Evolutionary conservation across 2,888 invertebrate species (phyloP).

Genomic region (Protophormia terraenovae): DNA sequence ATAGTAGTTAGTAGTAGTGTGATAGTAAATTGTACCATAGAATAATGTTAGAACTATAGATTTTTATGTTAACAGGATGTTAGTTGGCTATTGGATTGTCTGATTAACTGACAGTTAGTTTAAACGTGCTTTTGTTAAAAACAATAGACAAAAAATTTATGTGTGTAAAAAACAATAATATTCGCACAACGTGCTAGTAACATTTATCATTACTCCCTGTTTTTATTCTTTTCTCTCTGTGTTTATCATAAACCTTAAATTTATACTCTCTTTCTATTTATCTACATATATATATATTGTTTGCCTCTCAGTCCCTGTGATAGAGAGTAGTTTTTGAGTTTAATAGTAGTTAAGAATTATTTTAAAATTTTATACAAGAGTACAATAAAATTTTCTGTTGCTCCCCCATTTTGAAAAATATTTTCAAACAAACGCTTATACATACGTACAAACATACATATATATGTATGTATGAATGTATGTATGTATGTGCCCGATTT

Average conservation of each 20-base stretch:
- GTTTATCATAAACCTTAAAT: not conserved
- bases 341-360: slow-evolving; percentile 4
- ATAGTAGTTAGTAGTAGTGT: not conserved
- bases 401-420: slow-evolving; percentile 51
- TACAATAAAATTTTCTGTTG: slow-evolving; percentile 26
- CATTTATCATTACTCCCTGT: not conserved
- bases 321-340: not conserved
- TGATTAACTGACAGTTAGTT: not conserved
- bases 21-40: not conserved
- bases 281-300: not conserved
- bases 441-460: no score
- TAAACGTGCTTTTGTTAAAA: not conserved
- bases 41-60: not conserved
- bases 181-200: slow-evolving; percentile 52
- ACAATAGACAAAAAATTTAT: slow-evolving; percentile 7
- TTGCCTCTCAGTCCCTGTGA: not conserved
- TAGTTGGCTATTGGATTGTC: not conserved
- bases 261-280: not conserved
- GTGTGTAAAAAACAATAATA: not conserved
- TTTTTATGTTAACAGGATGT: not conserved
- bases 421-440: not conserved
- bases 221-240: not conserved
- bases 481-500: slow-evolving; percentile 6
- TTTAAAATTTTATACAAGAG: slow-evolving; percentile 30
- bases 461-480: slow-evolving; percentile 6